A percentile compares a stretch with the other conserved stretches of the same genome.
Conservation (phyloP, 2,888 invertebrate genomes). For the Cosmopolites sordidus region DNA sequence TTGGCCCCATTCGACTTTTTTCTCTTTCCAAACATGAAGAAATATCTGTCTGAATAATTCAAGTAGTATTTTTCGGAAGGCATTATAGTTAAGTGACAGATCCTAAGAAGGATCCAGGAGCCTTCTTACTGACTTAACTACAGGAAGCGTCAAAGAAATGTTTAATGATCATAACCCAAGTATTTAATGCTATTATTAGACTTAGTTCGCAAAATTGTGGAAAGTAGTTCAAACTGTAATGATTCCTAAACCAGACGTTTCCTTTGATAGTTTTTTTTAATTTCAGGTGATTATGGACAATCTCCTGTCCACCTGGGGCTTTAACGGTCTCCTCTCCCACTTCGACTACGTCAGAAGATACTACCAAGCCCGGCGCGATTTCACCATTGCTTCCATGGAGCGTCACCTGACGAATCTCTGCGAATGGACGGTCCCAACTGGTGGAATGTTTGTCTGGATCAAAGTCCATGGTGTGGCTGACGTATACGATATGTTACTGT, state of each 20-base stretch:
- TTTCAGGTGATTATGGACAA: conserved; percentile 56
- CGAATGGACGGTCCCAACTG: conserved; percentile 63
- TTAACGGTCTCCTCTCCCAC: conserved; percentile 58
- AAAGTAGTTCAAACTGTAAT: too few species aligned
- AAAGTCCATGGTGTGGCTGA: conserved; percentile 63
- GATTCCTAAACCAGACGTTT: too few species aligned
- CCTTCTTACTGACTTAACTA: too few species aligned
- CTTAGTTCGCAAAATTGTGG: too few species aligned
- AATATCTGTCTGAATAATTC: too few species aligned
- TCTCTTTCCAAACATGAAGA: too few species aligned
- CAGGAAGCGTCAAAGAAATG: background rate
- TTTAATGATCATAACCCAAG: background rate
- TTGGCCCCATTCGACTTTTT: too few species aligned
- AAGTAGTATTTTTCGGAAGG: too few species aligned
- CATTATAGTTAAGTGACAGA: too few species aligned
- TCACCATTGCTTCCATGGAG: conserved; percentile 57
- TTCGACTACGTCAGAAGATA: conserved; percentile 56
- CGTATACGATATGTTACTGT: conserved; percentile 68
- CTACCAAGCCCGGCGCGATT: conserved; percentile 61
- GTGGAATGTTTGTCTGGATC: conserved; percentile 78
- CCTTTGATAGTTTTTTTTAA: conserved; percentile 1
- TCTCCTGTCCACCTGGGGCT: conserved; percentile 57
- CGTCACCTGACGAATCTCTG: conserved; percentile 59
- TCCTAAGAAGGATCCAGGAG: too few species aligned
- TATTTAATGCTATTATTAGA: too few species aligned